phyloP scores from a whole-genome alignment of 2,797 vertebrate genomes.

The Alfaro cultratus region DNA sequence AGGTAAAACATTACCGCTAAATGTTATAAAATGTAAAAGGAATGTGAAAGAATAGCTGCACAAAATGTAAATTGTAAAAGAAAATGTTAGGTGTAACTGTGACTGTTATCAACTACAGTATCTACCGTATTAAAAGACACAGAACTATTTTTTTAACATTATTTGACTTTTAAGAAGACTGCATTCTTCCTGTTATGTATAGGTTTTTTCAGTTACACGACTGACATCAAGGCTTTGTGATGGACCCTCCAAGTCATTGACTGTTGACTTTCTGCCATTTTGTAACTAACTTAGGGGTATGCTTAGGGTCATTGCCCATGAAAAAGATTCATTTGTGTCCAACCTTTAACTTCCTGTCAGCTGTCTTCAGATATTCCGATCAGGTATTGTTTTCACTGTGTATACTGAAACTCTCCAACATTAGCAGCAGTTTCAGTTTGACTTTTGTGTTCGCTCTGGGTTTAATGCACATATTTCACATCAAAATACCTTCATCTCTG shows the following conservation, averaged over 20 bases:
- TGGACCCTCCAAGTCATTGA: not conserved
- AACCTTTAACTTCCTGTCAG: not conserved
- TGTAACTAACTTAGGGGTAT: not conserved
- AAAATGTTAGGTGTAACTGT: not conserved
- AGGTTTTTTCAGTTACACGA: not conserved
- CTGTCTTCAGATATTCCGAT: not conserved
- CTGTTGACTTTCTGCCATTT: not conserved
- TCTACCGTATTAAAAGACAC: not conserved
- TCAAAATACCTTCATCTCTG: not conserved
- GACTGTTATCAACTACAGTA: not conserved
- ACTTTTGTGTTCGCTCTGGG: not conserved
- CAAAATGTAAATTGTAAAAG: not conserved
- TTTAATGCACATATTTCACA: not conserved
- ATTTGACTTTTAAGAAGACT: not conserved
- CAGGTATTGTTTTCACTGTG: not conserved
- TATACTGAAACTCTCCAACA: not conserved
- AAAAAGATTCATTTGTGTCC: not conserved
- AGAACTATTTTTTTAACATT: not conserved
- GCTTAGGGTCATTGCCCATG: not conserved
- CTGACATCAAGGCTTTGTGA: not conserved
- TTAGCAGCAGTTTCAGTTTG: not conserved
- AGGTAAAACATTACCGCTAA: slow-evolving; percentile 61
- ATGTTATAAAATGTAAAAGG: slow-evolving; percentile 37
- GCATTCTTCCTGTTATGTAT: not conserved
- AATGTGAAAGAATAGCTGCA: not conserved